Percentiles rank a stretch among this genome's conserved stretches.
Evolutionary conservation across 2,113 vertebrate species (phyloP).

Genomic region (Irena cyanogastra): DNA sequence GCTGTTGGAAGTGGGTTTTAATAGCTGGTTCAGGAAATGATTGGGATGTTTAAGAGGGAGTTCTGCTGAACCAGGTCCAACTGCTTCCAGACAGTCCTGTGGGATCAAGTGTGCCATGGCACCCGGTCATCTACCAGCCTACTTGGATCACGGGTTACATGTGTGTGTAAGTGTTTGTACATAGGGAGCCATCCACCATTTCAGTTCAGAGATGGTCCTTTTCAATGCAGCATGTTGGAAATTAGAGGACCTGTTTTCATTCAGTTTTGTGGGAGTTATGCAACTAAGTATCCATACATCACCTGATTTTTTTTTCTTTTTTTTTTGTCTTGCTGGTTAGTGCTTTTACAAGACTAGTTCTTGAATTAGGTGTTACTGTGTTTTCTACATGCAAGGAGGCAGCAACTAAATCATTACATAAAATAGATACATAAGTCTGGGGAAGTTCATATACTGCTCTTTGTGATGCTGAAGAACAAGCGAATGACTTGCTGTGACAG

Average conservation of each 20-base stretch:
- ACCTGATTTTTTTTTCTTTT: not conserved
- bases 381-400: not conserved
- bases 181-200: not conserved
- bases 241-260: not conserved
- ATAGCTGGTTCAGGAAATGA: not conserved
- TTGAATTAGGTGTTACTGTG: not conserved
- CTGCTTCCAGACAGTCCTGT: not conserved
- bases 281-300: not conserved
- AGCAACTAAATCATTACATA: not conserved
- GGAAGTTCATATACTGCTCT: not conserved
- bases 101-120: not conserved
- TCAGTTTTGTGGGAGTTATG: not conserved
- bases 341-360: not conserved
- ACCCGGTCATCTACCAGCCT: not conserved
- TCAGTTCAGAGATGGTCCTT: not conserved
- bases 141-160: not conserved
- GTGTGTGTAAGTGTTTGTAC: not conserved
- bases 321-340: not conserved
- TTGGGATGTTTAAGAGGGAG: not conserved
- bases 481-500: not conserved
- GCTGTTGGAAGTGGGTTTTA: not conserved
- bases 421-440: not conserved
- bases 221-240: not conserved
- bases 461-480: not conserved
- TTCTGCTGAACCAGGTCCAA: not conserved